Evolutionary conservation across 2,113 vertebrate species (phyloP), one percentile per base, ranked within the genome.

Genomic region (Odocoileus hemionus): DNA sequence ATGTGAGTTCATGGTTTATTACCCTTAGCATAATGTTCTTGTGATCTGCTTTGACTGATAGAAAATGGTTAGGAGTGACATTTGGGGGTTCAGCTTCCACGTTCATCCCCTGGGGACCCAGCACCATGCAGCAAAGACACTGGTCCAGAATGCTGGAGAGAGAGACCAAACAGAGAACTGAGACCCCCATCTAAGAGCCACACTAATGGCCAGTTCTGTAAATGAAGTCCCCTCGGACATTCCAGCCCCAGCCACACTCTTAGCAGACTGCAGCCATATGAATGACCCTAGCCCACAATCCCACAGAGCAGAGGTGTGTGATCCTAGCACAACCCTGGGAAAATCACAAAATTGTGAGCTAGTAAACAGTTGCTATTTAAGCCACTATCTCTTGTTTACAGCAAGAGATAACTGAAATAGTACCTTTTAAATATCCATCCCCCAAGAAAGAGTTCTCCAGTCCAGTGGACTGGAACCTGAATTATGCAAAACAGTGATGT

Each of bases 221-320:
- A 43, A 36, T 1, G 11, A 67, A 30, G 39, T 12, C 33, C 1
- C 26, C 60, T 8, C 0, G 4, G 61, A 4, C n/a, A 4, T 36
- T 14, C 6, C 50, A 30, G 36, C 33, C 36, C 30, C 19, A 13
- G 15, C 33, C 25, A 2, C 4, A 1, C n/a, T 45, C 70, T 39
- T 39, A 15, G 67, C 13, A 28, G 54, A 55, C 0, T 6, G 25
- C 50, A 25, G 74, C 60, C 45, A 9, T 13, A 0, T 1, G 28
- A 3, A 19, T 5, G 57, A 33, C 47, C 82, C 67, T 57, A 15
- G 54, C 10, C 25, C 8, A 43, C 19, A 3, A 2, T 13, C 70
- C 87, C 19, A 0, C 30, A 23, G 21, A 23, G 36, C 55, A 55
- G 45, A 55, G 23, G 26, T 1, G 1, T 26, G 30, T 0, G 14